Conservation (phyloP, 1,140 invertebrate species). For the Hylyphantes graminicola region DNA sequence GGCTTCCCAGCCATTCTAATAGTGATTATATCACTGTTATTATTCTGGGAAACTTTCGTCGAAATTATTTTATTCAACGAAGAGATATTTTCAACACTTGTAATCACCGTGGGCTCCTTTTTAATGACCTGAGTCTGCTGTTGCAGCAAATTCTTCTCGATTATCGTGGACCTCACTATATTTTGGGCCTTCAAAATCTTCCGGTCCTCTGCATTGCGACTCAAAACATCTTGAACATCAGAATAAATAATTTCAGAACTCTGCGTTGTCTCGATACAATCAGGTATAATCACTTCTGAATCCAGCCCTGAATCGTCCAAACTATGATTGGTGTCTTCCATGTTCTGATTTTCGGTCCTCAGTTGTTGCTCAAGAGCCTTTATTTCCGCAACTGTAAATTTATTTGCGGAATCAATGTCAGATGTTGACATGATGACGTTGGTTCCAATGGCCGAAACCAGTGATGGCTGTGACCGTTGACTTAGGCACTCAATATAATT, state of each 20-base stretch:
- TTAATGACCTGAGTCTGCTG: slow-evolving; percentile 38
- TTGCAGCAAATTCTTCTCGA: slow-evolving; percentile 49
- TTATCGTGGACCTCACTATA: slow-evolving; percentile 36
- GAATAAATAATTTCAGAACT: slow-evolving; percentile 51
- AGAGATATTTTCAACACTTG: slow-evolving; percentile 31
- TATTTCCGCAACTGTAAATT: slow-evolving; percentile 45
- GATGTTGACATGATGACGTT: slow-evolving; percentile 58
- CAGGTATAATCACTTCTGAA: slow-evolving; percentile 53
- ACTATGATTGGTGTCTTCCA: slow-evolving; percentile 13
- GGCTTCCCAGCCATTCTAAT: slow-evolving; percentile 33
- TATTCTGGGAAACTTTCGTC: slow-evolving; percentile 28
- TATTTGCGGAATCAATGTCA: slow-evolving; percentile 37
- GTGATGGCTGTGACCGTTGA: slow-evolving; percentile 41
- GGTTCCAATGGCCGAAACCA: slow-evolving; percentile 52
- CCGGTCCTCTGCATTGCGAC: slow-evolving; percentile 14
- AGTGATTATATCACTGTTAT: slow-evolving; percentile 43
- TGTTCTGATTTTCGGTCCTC: slow-evolving; percentile 18
- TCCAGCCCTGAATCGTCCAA: slow-evolving; percentile 20
- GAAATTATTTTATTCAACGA: slow-evolving; percentile 26
- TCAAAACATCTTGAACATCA: slow-evolving; percentile 41
- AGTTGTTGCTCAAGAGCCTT: slow-evolving; percentile 51
- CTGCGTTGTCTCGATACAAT: slow-evolving; percentile 47
- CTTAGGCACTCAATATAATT: slow-evolving; percentile 36
- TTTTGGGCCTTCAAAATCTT: slow-evolving; percentile 55
- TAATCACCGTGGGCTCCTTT: slow-evolving; percentile 55